Base-by-base conservation (phyloP, 2,797 vertebrate species). In the Periophthalmus magnuspinnatus region DNA sequence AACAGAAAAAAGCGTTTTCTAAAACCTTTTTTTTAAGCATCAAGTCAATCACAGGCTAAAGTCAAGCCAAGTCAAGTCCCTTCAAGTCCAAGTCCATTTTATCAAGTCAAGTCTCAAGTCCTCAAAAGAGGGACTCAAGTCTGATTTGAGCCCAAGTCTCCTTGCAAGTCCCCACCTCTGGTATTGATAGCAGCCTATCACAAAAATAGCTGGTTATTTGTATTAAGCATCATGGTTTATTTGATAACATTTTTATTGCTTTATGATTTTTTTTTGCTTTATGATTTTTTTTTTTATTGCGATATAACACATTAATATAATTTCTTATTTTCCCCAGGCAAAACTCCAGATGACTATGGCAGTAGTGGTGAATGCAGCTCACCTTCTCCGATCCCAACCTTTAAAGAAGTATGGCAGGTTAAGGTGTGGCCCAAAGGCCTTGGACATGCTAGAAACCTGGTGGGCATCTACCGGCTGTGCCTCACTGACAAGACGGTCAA, bases 321-420 rank as follows among this genome's bases (percentile, higher is more conserved):
- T 75, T 60, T 71, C 2, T 78, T 71, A 19, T 70, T 71, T 81
- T 72, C 24, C 14, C 3, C 28, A 95, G 94, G 93, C 84, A 93
- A 92, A 86, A 89, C 85, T 0, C 89, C 90, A 66, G 88, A 87
- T 41, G 92, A 93, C 70, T 92, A 87, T 79, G 90, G 86, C 60
- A 92, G 92, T 75, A 93, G 92, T 75, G 93, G 93, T 65, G 93
- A 93, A 81, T 92, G 90, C 74, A 93, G 92, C 52, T 80, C 91
- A 56, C 90, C 90, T 0, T 92, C 90, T 74, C 93, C 94, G 1
- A 82, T 92, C 64, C 92, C 93, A 17, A 90, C 91, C n/a, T 95
- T 95, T 86, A 95, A 94, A 71, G 95, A 95, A 83, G 93, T 95
- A 14, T 97, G 96, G 95, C 94, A 96, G 66, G 94, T 96, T 66